phyloP scores from a whole-genome alignment of 2,113 vertebrate species.

The Fregetta grallaria region DNA sequence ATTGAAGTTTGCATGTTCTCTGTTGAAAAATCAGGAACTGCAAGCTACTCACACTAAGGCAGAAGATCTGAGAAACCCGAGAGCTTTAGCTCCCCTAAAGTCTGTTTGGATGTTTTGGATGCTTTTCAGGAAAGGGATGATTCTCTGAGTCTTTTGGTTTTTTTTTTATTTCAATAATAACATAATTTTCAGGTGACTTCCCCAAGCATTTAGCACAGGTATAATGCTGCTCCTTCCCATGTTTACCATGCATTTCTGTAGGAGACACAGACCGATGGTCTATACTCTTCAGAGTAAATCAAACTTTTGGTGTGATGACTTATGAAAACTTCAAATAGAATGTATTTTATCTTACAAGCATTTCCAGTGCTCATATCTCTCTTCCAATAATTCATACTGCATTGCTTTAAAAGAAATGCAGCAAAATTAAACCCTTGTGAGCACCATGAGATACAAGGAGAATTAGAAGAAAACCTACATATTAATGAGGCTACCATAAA shows the following conservation, averaged over 20 bases:
- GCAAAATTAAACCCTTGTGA: neutral
- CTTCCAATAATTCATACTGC: neutral
- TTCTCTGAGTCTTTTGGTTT: neutral
- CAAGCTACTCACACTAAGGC: neutral
- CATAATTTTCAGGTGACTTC: neutral
- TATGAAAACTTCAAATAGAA: neutral
- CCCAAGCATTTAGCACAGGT: neutral
- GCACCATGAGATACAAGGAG: neutral
- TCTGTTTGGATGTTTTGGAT: neutral
- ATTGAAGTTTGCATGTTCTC: neutral
- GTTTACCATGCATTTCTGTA: neutral
- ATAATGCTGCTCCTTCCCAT: neutral
- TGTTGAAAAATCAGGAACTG: neutral
- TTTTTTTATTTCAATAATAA: neutral
- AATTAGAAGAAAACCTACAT: neutral
- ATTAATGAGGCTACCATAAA: neutral
- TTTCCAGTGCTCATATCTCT: neutral
- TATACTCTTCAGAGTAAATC: neutral
- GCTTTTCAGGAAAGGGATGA: neutral
- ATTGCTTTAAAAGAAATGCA: neutral
- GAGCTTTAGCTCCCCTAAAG: neutral
- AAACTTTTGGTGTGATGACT: neutral
- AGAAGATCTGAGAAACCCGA: neutral
- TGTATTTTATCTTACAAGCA: neutral
- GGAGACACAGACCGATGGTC: neutral